These are phyloP conservation scores for Polylopha cassiicola DNA, from an alignment of 2,888 invertebrate species.

Conservation along the genomic window DNA sequence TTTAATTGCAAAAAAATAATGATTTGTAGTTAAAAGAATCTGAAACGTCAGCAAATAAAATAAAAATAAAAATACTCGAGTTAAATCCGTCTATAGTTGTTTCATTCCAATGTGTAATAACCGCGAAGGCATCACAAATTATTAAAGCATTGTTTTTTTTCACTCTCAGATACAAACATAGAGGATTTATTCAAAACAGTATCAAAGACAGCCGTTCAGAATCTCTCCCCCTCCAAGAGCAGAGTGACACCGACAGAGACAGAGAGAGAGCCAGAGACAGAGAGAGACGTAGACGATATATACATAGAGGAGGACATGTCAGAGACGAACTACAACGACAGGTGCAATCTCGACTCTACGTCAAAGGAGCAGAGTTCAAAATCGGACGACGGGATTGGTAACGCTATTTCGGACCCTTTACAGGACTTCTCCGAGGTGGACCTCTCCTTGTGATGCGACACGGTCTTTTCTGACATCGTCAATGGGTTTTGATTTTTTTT, in stretches of 20 bases:
- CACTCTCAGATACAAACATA: slow-evolving; percentile 43
- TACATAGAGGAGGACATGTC: slow-evolving; percentile 30
- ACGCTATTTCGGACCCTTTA: slow-evolving; percentile 43
- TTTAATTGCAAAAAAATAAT: too few relatives aligned
- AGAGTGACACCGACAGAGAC: slow-evolving; percentile 44
- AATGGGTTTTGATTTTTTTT: too few relatives aligned
- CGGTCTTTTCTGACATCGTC: slow-evolving; percentile 41
- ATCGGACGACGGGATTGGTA: slow-evolving; percentile 3
- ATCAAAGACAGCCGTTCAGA: slow-evolving; percentile 58
- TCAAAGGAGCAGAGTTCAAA: slow-evolving; percentile 3
- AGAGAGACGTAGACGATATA: slow-evolving; percentile 47
- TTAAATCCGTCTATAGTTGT: too few relatives aligned
- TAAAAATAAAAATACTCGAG: too few relatives aligned
- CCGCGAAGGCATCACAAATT: too few relatives aligned
- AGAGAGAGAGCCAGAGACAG: slow-evolving; percentile 49
- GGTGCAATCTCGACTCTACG: slow-evolving; percentile 19
- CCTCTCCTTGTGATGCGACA: slow-evolving; percentile 53
- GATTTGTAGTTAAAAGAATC: too few relatives aligned
- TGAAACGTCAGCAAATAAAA: too few relatives aligned
- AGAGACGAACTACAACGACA: slow-evolving; percentile 35
- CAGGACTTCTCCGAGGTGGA: slow-evolving; percentile 56
- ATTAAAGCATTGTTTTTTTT: too few relatives aligned
- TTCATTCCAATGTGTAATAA: too few relatives aligned
- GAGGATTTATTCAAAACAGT: slow-evolving; percentile 63
- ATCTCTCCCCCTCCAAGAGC: slow-evolving; percentile 53